Evolutionary conservation across 2,888 invertebrate species (phyloP).

Genomic region (Polietes domitor): DNA sequence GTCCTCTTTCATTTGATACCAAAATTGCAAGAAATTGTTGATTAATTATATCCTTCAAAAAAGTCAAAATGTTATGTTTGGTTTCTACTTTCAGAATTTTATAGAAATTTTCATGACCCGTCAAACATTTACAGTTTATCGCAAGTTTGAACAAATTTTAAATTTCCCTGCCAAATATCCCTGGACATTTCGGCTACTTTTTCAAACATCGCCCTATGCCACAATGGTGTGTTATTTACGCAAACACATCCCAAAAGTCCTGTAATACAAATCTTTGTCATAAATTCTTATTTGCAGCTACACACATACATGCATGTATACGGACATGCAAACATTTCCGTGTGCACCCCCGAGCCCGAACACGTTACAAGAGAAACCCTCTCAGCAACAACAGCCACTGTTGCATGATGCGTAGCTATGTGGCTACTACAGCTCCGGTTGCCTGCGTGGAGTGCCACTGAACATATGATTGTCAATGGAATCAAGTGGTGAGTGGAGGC

Average conservation of each 20-base stretch:
- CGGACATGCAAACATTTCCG: background rate
- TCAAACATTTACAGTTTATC: no score
- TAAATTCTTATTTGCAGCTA: background rate
- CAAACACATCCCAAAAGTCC: background rate
- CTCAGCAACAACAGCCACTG: background rate
- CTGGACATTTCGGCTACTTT: no score
- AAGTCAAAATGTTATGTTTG: no score
- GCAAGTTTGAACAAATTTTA: no score
- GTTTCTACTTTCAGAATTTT: no score
- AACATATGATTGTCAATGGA: constrained; percentile 11
- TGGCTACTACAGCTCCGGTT: background rate
- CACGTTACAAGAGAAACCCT: background rate
- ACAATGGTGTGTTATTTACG: no score
- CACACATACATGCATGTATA: background rate
- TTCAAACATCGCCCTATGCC: background rate
- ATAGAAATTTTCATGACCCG: no score
- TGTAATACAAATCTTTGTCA: constrained; percentile 1
- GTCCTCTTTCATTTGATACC: no score
- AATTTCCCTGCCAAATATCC: no score
- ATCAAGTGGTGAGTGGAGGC: background rate
- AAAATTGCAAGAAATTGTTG: no score
- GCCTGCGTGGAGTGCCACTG: background rate
- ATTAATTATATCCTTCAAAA: no score
- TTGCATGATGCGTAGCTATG: constrained; percentile 10
- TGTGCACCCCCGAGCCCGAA: background rate